Conservation (phyloP, 2,113 vertebrate species). For the Pterocles orientalis region DNA sequence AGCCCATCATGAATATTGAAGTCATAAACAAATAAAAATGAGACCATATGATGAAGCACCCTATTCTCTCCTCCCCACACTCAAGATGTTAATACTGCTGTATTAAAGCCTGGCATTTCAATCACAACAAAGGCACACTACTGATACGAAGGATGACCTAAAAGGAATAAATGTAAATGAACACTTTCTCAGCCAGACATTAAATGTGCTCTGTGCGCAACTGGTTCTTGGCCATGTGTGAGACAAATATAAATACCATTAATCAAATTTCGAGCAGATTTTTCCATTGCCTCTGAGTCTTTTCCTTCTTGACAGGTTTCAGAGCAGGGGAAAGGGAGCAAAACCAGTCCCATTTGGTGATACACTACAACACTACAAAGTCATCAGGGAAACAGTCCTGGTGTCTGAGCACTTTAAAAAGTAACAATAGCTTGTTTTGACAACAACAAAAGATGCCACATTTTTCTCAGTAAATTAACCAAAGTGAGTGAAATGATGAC, state of each 20-base stretch:
- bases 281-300: background rate
- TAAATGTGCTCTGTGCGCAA: background rate
- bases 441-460: background rate
- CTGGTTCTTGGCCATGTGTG: background rate
- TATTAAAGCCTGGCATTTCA: background rate
- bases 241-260: background rate
- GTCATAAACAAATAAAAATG: background rate
- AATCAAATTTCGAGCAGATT: background rate
- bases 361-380: background rate
- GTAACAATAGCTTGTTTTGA: background rate
- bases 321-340: background rate
- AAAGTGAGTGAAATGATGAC: background rate
- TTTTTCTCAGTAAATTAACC: slow-evolving; percentile 42
- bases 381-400: background rate
- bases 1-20: background rate
- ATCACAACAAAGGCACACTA: background rate
- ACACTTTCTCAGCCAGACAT: background rate
- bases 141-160: background rate
- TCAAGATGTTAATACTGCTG: background rate
- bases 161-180: slow-evolving; percentile 7
- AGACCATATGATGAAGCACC: background rate
- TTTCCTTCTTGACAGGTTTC: background rate
- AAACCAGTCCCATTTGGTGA: background rate
- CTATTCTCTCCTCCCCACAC: background rate
- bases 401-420: background rate